Evolutionary conservation across 2,113 vertebrate species (phyloP), one percentile per base, ranked within the genome.

Genomic region (Sceloporus tristichus): DNA sequence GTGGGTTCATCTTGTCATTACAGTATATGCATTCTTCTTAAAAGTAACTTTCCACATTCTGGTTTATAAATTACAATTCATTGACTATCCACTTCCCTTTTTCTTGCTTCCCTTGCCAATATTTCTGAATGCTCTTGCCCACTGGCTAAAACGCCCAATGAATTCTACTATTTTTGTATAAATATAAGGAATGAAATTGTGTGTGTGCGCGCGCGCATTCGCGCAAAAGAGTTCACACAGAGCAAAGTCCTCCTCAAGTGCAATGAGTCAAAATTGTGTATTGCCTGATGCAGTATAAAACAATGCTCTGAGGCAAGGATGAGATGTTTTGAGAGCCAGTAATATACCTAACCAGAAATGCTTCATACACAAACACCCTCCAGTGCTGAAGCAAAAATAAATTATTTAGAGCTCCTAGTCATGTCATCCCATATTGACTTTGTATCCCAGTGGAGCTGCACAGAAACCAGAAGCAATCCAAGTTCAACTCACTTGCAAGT

Each of bases 391-490:
- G 73, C 29, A 70, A 84, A 56, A 73, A 88, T 78, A 77, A 83
- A 84, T 88, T 84, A 88, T 88, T 88, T 84, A 79, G 65, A 70
- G 27, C 27, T 84, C n/a, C 53, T 56, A 77, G 27, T n/a, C 74
- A 42, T 79, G 62, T 78, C 82, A 88, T 27, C 19, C 34, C 74
- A 77, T 42, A 79, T 27, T 84, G 62, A 40, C 48, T 79, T 34
- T 79, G n/a, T 71, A 29, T 83, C 74, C 34, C 62, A 78, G 23
- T 5, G 65, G 81, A 88, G 48, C 38, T 18, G 48, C 74, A n/a
- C 14, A 77, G 80, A 77, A 40, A 68, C 73, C 59, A 80, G 48
- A 86, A 79, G 68, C 48, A 71, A 59, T 68, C 48, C n/a, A 79
- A 86, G 42, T 54, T 78, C 29, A 23, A 2, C 10, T 75, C 53